Percentiles rank a stretch among this genome's conserved stretches.
These are phyloP conservation scores for Erannis defoliaria DNA, from an alignment of 2,888 invertebrate genomes.

Conservation along the genomic window DNA sequence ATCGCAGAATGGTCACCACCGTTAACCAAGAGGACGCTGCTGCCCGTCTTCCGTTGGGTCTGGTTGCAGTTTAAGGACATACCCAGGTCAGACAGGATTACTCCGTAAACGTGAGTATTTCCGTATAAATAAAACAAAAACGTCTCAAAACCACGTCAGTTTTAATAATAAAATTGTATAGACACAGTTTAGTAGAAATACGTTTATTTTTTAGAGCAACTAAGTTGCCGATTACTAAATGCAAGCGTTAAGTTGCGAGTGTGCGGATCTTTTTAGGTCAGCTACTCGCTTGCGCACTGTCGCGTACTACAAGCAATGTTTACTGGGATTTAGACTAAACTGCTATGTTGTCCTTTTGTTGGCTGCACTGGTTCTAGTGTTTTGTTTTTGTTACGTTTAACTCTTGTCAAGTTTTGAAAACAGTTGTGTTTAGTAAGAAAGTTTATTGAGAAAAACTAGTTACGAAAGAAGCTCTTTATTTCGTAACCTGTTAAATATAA, in stretches of 20 bases:
- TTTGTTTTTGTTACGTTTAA: constrained; percentile 9
- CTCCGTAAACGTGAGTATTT: no score
- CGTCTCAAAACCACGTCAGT: no score
- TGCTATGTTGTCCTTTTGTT: constrained; percentile 21
- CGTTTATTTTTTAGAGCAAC: not conserved
- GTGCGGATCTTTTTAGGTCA: not conserved
- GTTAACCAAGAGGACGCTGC: no score
- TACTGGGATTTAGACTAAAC: constrained; percentile 19
- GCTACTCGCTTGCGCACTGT: constrained; percentile 4
- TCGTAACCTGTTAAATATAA: not conserved
- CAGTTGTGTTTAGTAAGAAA: not conserved
- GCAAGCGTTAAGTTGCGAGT: constrained; percentile 1
- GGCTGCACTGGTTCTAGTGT: constrained; percentile 5
- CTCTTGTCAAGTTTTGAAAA: not conserved
- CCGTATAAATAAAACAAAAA: no score
- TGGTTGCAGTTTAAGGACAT: no score
- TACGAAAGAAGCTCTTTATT: not conserved
- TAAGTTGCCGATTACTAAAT: not conserved
- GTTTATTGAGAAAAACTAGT: not conserved
- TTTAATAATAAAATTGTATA: no score
- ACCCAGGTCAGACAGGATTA: no score
- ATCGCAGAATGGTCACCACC: no score
- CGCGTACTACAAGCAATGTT: constrained; percentile 13
- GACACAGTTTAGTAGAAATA: not conserved
- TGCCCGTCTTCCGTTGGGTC: no score